Evolutionary conservation across 2,797 vertebrate genomes (phyloP).

Genomic region (Ataeniobius toweri): DNA sequence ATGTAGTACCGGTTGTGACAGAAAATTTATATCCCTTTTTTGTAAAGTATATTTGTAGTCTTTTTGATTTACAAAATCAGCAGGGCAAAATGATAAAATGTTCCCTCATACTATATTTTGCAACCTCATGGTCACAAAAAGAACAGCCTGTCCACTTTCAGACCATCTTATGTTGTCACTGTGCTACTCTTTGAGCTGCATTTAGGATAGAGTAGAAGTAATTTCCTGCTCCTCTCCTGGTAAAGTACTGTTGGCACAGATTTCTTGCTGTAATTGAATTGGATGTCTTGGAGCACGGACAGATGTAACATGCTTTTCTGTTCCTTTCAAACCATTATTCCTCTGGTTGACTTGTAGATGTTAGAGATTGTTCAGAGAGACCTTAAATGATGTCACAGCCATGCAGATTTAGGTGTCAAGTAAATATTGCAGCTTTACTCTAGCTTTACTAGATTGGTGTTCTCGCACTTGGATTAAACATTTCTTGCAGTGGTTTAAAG

Average conservation of each 20-base stretch:
- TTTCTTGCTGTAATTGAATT: conserved; percentile 60
- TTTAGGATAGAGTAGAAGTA: conserved; percentile 47
- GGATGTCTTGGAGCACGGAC: conserved; percentile 43
- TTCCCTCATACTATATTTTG: conserved; percentile 17
- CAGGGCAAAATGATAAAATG: background rate
- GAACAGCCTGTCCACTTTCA: conserved; percentile 21
- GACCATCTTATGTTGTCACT: conserved; percentile 18
- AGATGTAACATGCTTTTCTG: conserved; percentile 49
- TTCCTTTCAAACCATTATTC: conserved; percentile 54
- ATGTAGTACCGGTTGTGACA: background rate
- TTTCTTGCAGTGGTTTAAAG: background rate
- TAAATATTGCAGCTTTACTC: background rate
- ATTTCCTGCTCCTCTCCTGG: conserved; percentile 57
- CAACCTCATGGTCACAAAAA: conserved; percentile 16
- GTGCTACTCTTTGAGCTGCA: conserved; percentile 15
- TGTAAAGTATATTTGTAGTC: too few relatives aligned
- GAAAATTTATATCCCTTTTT: too few relatives aligned
- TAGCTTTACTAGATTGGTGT: background rate
- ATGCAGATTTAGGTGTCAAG: background rate
- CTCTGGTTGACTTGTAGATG: conserved; percentile 14
- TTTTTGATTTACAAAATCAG: too few relatives aligned
- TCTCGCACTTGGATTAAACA: background rate
- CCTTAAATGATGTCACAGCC: background rate
- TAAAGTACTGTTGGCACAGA: conserved; percentile 48
- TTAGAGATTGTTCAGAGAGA: conserved; percentile 20